These are phyloP conservation scores for Epicauta chinensis DNA, from an alignment of 1,140 invertebrate species.

Conservation along the genomic window DNA sequence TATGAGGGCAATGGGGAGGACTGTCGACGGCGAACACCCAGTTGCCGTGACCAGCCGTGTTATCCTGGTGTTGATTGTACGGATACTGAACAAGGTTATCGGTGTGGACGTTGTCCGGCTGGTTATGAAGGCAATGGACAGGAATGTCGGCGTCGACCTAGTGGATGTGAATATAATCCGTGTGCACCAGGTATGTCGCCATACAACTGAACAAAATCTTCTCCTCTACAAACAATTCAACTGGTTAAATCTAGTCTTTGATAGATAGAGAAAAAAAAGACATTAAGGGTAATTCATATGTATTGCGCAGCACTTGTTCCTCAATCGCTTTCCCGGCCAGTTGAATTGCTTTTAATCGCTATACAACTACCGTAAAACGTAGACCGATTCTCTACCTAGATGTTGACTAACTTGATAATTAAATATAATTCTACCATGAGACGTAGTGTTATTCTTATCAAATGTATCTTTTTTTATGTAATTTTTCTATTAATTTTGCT, in stretches of 20 bases:
- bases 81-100: too few relatives aligned
- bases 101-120: conserved; percentile 69
- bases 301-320: too few relatives aligned
- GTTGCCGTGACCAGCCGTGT: conserved; percentile 70
- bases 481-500: too few relatives aligned
- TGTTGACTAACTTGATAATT: neutral
- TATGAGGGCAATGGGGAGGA: conserved; percentile 75
- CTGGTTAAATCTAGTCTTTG: too few relatives aligned
- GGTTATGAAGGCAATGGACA: conserved; percentile 81
- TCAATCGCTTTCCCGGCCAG: too few relatives aligned
- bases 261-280: too few relatives aligned
- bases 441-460: neutral
- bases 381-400: neutral
- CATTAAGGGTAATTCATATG: too few relatives aligned
- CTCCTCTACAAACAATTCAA: neutral
- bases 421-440: conserved; percentile 2
- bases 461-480: too few relatives aligned
- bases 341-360: too few relatives aligned
- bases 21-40: conserved; percentile 56
- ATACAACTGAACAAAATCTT: neutral
- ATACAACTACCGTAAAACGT: conserved; percentile 7
- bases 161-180: conserved; percentile 64
- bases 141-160: conserved; percentile 55
- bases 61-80: conserved; percentile 47
- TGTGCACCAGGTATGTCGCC: conserved; percentile 59